Conservation (phyloP, 2,888 invertebrate genomes). For the Platycheirus rosarum region DNA sequence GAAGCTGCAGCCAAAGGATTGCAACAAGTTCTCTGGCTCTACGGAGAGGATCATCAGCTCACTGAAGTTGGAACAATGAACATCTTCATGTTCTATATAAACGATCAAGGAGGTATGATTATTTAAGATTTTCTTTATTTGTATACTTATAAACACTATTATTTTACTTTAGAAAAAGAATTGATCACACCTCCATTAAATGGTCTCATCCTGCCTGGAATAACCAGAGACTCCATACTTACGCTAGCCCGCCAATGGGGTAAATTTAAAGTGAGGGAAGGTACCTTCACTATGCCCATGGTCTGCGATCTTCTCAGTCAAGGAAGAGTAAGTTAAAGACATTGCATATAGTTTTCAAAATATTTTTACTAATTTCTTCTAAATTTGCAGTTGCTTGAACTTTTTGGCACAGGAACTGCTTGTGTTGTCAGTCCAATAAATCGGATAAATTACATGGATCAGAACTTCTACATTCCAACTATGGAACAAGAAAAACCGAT, state of each 20-base stretch:
- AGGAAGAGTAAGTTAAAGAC: conserved; percentile 88
- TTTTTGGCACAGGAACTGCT: conserved; percentile 99
- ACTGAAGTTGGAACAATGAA: conserved; percentile 99
- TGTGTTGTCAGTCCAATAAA: conserved; percentile 96
- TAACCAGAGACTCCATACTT: conserved; percentile 94
- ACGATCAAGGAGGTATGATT: conserved; percentile 92
- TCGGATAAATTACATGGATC: conserved; percentile 90
- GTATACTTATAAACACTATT: neutral
- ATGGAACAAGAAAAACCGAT: conserved; percentile 89
- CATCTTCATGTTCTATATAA: conserved; percentile 93
- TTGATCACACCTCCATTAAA: conserved; percentile 96
- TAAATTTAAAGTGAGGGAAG: conserved; percentile 92
- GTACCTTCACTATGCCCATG: conserved; percentile 92
- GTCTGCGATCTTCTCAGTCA: conserved; percentile 88
- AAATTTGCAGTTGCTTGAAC: conserved; percentile 91
- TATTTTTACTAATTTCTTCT: conserved; percentile 51
- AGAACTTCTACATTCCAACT: conserved; percentile 88
- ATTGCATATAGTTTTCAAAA: too few relatives aligned
- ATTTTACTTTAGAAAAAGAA: conserved; percentile 88
- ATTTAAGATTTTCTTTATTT: conserved; percentile 28
- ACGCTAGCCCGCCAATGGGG: conserved; percentile 92
- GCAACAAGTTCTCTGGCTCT: conserved; percentile 98
- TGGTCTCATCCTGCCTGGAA: conserved; percentile 97
- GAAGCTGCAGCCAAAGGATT: conserved; percentile 89
- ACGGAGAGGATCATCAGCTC: conserved; percentile 94